Percentiles rank a stretch among this genome's conserved stretches.
Evolutionary conservation across 30 jellyfish, hydroid and myxozoan genomes (phyloP).

Genomic region (Phacellophora camtschatica): DNA sequence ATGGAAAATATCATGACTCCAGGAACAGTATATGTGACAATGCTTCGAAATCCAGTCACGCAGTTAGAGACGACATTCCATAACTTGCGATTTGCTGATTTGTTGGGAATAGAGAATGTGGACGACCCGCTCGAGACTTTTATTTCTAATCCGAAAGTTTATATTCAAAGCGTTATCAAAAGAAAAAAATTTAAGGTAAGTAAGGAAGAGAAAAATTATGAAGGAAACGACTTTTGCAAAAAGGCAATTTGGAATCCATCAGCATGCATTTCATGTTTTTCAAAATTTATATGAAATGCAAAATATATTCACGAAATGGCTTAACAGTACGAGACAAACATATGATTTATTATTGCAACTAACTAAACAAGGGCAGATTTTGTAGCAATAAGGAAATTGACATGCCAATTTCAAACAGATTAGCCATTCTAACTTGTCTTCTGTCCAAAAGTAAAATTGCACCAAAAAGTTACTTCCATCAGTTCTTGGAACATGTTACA

Average conservation of each 20-base stretch:
- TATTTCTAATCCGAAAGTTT: slow-evolving; percentile 83
- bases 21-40: slow-evolving; percentile 85
- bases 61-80: slow-evolving; percentile 96
- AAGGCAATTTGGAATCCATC: too few species aligned
- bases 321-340: neutral
- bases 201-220: neutral
- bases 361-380: too few species aligned
- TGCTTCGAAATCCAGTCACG: slow-evolving; percentile 86
- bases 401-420: too few species aligned
- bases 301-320: neutral
- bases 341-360: too few species aligned
- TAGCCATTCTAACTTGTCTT: too few species aligned
- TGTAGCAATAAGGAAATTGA: too few species aligned
- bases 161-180: slow-evolving; percentile 86
- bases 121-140: slow-evolving; percentile 74
- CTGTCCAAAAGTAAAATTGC: too few species aligned
- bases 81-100: slow-evolving; percentile 74
- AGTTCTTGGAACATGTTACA: too few species aligned
- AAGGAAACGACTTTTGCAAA: too few species aligned
- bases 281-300: too few species aligned
- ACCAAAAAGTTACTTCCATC: too few species aligned
- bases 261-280: too few species aligned
- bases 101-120: slow-evolving; percentile 61
- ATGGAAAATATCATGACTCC: slow-evolving; percentile 97
- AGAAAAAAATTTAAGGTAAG: slow-evolving; percentile 85